Evolutionary conservation across 2,797 vertebrate genomes (phyloP).

Genomic region (Oreonectes daqikongensis): DNA sequence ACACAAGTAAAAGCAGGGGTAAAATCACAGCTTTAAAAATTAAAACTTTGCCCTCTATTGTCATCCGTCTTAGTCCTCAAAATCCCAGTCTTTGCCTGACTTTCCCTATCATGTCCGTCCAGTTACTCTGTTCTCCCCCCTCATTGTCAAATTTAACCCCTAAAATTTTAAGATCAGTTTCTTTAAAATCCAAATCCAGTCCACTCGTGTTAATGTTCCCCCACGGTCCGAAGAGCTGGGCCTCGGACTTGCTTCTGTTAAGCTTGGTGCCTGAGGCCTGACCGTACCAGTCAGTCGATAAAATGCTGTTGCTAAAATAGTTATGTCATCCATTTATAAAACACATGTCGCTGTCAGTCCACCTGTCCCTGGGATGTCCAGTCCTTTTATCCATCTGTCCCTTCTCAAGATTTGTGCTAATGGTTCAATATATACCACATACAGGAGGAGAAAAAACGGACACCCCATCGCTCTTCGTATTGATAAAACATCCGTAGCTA

Average conservation of each 20-base stretch:
- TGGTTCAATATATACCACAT: too few species aligned
- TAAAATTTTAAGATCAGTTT: not conserved
- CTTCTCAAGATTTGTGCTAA: too few species aligned
- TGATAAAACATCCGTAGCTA: constrained; percentile 10
- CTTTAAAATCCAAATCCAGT: not conserved
- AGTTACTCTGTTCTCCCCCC: not conserved
- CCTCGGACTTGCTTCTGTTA: not conserved
- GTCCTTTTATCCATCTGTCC: too few species aligned
- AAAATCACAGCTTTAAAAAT: not conserved
- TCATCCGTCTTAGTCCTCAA: constrained; percentile 2
- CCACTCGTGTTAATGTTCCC: not conserved
- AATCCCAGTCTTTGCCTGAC: constrained; percentile 6
- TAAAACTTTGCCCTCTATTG: not conserved
- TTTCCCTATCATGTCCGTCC: constrained; percentile 11
- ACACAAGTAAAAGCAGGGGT: not conserved
- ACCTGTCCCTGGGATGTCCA: too few species aligned
- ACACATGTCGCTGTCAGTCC: too few species aligned
- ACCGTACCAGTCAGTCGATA: not conserved
- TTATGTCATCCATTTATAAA: too few species aligned
- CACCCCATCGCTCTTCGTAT: not conserved
- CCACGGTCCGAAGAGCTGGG: not conserved
- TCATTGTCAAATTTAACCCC: constrained; percentile 8
- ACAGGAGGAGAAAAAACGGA: too few species aligned
- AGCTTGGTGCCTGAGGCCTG: not conserved
- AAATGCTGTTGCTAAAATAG: too few species aligned